Evolutionary conservation across 1,140 invertebrate species (phyloP), one percentile per base, ranked within the genome.

Genomic region (Euschistus heros): DNA sequence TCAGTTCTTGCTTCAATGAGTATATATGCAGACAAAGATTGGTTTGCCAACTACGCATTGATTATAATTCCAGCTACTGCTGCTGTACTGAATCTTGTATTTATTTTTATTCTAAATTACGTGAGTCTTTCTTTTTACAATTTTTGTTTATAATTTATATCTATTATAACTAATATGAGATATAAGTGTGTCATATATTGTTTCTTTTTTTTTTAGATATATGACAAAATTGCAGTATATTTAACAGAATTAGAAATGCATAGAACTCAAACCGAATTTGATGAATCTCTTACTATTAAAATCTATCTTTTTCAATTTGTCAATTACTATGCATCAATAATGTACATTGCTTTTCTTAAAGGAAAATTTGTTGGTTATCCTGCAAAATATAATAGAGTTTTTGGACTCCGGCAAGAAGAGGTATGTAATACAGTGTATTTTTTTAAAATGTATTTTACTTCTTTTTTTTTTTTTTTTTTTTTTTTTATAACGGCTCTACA

Each of bases 321-420:
- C 37, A 99, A 99, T 76, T 98, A 97, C 75, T 98, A 98, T 76
- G 91, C 94, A 22, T 96, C 94, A 0, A 95, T 98, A 74, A 96
- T 98, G 80, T 99, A 99, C 73, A 95, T 99, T 71, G 96, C 94
- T 0, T 98, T 98, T 78, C 88, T 97, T 70, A 98, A 98, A 75
- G 95, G 94, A 50, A 94, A 91, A 76, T 89, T 91, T 70, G 81
- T 91, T n/a, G 91, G 91, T 0, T 85, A 87, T 73, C 91, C 91
- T 0, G 86, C 85, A 6, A 77, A 84, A 37, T 93, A 93, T 70
- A 88, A 85, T 65, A 78, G 82, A 24, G 77, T 93, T 17, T 85
- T 92, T 71, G 80, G 82, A 1, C 86, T 82, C 70, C 80, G 91
- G 59, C 89, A 93, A 77, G 91, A 94, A 77, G 90, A 93, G 80